phyloP scores from a whole-genome alignment of 2,888 invertebrate species.

The Cantharis rustica region DNA sequence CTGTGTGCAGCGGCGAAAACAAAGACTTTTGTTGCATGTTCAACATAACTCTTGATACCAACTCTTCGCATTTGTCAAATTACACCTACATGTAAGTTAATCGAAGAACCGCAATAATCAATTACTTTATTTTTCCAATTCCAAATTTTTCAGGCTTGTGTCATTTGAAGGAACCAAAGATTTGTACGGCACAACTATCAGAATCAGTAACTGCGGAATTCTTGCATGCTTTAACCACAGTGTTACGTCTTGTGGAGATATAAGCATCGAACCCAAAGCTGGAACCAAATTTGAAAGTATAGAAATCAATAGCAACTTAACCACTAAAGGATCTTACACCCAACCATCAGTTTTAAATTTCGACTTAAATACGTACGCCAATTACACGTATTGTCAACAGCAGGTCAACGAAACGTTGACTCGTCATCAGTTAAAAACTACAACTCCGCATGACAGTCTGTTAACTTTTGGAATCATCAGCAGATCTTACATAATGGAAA shows the following conservation, averaged over 20 bases:
- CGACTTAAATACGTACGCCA: not conserved
- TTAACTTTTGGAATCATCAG: not conserved
- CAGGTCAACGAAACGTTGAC: not conserved
- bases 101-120: not conserved
- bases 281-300: not conserved
- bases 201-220: not conserved
- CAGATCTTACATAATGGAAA: not conserved
- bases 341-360: not conserved
- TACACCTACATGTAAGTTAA: not conserved
- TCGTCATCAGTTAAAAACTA: not conserved
- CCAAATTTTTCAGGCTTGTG: not conserved
- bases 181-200: not conserved
- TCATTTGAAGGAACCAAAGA: not conserved
- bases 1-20: not conserved
- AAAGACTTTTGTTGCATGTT: not conserved
- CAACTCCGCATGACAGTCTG: not conserved
- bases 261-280: not conserved
- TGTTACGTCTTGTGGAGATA: not conserved
- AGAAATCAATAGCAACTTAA: not conserved
- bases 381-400: not conserved
- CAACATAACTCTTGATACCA: not conserved
- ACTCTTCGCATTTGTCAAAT: not conserved
- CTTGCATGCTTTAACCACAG: not conserved
- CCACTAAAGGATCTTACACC: not conserved
- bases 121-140: too few species aligned